phyloP scores from a whole-genome alignment of 2,888 invertebrate genomes.

The Hybos culiciformis region DNA sequence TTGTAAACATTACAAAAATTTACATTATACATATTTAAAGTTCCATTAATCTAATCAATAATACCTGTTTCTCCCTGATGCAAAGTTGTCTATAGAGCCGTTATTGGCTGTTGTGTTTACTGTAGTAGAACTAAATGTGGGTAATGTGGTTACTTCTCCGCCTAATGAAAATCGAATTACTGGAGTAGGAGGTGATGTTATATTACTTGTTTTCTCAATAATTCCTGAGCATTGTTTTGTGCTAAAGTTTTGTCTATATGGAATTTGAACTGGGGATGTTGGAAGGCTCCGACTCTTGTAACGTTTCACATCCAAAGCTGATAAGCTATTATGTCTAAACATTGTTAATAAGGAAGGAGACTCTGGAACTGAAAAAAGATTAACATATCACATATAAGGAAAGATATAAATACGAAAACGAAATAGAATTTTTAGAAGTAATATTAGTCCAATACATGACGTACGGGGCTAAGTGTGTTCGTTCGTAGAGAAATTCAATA shows the following conservation, averaged over 20 bases:
- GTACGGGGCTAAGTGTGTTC: too few species aligned
- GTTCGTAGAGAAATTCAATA: too few species aligned
- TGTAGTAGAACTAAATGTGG: constrained; percentile 11
- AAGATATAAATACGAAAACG: too few species aligned
- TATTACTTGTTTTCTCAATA: constrained; percentile 6
- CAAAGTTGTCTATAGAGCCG: too few species aligned
- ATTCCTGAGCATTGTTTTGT: constrained; percentile 14
- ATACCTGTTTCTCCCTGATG: too few species aligned
- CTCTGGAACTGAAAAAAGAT: constrained; percentile 22
- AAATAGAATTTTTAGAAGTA: too few species aligned
- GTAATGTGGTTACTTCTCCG: constrained; percentile 15
- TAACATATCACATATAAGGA: background rate
- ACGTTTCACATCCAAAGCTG: constrained; percentile 47
- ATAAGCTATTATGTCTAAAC: constrained; percentile 54
- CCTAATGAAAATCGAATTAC: constrained; percentile 16
- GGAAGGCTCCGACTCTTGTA: constrained; percentile 25
- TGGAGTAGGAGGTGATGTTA: constrained; percentile 13
- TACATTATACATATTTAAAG: too few species aligned
- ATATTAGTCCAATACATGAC: too few species aligned
- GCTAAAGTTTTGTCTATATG: constrained; percentile 9
- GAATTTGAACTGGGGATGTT: constrained; percentile 19
- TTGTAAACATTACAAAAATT: too few species aligned
- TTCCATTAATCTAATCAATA: too few species aligned
- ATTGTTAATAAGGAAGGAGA: constrained; percentile 39
- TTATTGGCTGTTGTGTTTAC: too few species aligned